Evolutionary conservation across 1,140 invertebrate genomes (phyloP), one percentile per base, ranked within the genome.

Genomic region (Drosophila dunni): DNA sequence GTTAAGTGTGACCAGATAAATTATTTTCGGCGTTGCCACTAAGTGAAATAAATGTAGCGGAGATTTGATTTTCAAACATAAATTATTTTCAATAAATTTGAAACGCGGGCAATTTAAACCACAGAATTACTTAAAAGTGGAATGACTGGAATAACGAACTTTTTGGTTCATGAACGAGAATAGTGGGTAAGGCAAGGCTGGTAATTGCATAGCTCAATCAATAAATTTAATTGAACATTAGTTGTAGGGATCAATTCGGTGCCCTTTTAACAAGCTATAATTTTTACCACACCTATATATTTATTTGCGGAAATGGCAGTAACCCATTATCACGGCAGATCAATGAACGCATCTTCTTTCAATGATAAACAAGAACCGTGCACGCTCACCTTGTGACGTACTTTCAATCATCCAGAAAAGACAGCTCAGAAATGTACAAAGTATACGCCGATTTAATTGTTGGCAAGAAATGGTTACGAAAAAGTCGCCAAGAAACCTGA

Each of bases 291-390:
- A 73, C 61, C 65, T 54, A 73, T 53, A 46, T n/a, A 60, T 61
- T 70, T 10, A 60, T 61, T 70, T 62, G 51, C 75, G 62, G 61
- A 75, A 67, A 51, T 34, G 17, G 42, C 24, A 33, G 40, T 53
- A 61, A 51, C 65, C 62, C 62, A 54, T 82, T 75, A 72, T 82
- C 68, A 57, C 45, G 40, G 53, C 50, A 20, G 71, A 62, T 72
- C 83, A 86, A 86, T 79, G 80, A 86, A 84, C 84, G 76, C 45
- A 33, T 48, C 53, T 46, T 48, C 53, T 46, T 40, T 64, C 40
- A 57, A 40, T 70, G 75, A 51, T 13, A 61, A 78, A 68, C 58
- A 58, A 81, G 66, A 71, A 79, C 63, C 45, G 17, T 20, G 29
- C 63, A 54, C 34, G 69, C 44, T 34, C 65, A 64, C 56, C 81